These are phyloP conservation scores for Callyntrura sp. DNA, from an alignment of 2,888 invertebrate species.

Conservation along the genomic window DNA sequence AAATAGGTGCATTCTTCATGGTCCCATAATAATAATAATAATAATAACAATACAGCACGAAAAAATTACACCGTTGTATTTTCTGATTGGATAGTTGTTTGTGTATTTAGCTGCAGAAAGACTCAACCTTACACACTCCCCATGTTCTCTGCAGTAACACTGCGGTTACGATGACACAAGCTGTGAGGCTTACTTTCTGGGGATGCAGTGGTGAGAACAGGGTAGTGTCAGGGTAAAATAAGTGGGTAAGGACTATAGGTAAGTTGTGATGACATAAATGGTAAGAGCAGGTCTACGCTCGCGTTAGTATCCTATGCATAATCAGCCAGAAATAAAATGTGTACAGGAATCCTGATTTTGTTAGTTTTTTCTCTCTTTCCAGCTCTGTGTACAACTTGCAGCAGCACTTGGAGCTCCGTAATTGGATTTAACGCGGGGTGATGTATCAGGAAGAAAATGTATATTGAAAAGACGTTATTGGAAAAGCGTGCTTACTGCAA, in stretches of 20 bases:
- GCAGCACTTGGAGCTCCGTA: neutral
- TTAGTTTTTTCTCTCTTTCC: constrained; percentile 10
- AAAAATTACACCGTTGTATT: constrained; percentile 54
- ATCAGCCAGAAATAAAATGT: constrained; percentile 49
- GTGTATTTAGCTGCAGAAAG: neutral
- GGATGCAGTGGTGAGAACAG: constrained; percentile 51
- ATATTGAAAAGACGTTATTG: neutral
- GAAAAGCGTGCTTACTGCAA: neutral
- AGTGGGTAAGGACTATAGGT: constrained; percentile 3
- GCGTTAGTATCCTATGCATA: constrained; percentile 51
- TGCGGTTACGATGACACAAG: constrained; percentile 53
- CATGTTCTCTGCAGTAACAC: constrained; percentile 37
- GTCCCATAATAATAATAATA: constrained; percentile 45
- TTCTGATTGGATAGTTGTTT: constrained; percentile 47
- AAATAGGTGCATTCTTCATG: constrained; percentile 36
- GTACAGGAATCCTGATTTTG: constrained; percentile 42
- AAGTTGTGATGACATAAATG: constrained; percentile 59
- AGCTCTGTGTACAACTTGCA: neutral
- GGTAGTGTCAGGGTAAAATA: constrained; percentile 29
- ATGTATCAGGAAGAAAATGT: neutral
- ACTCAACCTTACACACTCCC: neutral
- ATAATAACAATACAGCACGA: constrained; percentile 51
- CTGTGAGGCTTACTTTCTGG: neutral
- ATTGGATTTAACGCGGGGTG: constrained; percentile 3
- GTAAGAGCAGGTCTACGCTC: constrained; percentile 46